Base-by-base conservation (phyloP, 64 coral and sea anemone genomes). In the Stichodactyla helianthus region DNA sequence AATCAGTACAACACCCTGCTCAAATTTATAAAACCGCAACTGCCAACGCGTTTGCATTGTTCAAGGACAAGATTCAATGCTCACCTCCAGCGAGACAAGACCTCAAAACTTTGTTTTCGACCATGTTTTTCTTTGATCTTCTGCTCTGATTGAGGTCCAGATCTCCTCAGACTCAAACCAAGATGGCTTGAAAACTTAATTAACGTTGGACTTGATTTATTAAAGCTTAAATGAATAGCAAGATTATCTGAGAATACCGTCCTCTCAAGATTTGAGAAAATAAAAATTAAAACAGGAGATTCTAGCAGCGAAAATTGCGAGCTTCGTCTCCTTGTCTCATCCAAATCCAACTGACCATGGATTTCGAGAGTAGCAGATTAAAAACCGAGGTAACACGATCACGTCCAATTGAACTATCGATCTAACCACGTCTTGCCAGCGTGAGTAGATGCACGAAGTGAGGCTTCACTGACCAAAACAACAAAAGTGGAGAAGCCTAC, bases 321-420 rank as follows among this genome's bases (percentile, higher is more conserved):
- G 68, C 68, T 74, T 74, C 68, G 9, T 74, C 68, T 74, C 26
- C 27, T 25, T 74, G 68, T 23, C 27, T 50, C 17, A 44, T 81
- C 50, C 52, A 81, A 81, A 52, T 52, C 52, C 78, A 81, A 81
- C 31, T 81, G 78, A 81, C 78, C 78, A 81, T 81, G n/a, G 26
- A 54, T 20, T 54, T 20, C 44, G 12, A 54, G 51, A 52, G 19
- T 51, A 52, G 5, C 10, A 5, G 78, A 20, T 81, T 81, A 81
- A 3, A 31, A 81, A 44, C 35, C 35, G 18, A 19, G 50, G 13
- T 53, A 15, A 7, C 8, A 51, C 15, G 78, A 81, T 81, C 78
- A 81, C 78, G 78, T 81, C 78, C 52, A 50, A 52, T 74, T 74
- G 68, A 74, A 74, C 68, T 74, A 4, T 7, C 25, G 27, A 74